A percentile compares a stretch with the other conserved stretches of the same genome.
phyloP scores from a whole-genome alignment of 2,888 invertebrate genomes.

The Chaetogeoica ovagalla region DNA sequence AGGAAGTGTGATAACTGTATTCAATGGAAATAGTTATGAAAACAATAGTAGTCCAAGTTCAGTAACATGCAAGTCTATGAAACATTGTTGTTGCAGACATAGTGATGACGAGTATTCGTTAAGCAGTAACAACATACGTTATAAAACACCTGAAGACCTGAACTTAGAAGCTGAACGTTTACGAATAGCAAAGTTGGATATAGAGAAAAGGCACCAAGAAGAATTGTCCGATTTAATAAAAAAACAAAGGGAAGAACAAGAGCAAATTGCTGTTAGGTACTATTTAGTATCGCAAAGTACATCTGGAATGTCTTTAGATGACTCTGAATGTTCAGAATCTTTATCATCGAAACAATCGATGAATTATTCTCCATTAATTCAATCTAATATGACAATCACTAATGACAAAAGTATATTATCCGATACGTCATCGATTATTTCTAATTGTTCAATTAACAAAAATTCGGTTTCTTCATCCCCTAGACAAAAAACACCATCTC shows the following conservation, averaged over 20 bases:
- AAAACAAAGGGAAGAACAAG: constrained; percentile 45
- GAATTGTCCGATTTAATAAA: constrained; percentile 44
- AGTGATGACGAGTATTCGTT: constrained; percentile 46
- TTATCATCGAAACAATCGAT: neutral
- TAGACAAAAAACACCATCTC: constrained; percentile 12
- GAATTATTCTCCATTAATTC: constrained; percentile 7
- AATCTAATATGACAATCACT: constrained; percentile 12
- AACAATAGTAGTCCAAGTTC: constrained; percentile 28
- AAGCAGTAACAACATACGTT: constrained; percentile 27
- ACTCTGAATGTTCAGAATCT: constrained; percentile 29
- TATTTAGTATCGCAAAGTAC: constrained; percentile 40
- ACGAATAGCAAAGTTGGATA: constrained; percentile 26
- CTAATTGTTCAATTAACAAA: constrained; percentile 43
- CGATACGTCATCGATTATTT: constrained; percentile 38
- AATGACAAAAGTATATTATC: constrained; percentile 36
- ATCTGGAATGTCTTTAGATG: constrained; percentile 29
- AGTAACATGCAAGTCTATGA: constrained; percentile 21
- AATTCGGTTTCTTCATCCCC: constrained; percentile 26
- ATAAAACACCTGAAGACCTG: constrained; percentile 38
- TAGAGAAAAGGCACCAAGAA: constrained; percentile 44
- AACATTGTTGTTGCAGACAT: constrained; percentile 43
- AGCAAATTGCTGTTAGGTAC: constrained; percentile 36
- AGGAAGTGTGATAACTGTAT: constrained; percentile 26
- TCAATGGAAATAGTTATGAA: constrained; percentile 15
- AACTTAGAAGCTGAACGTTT: constrained; percentile 32